A percentile compares a stretch with the other conserved stretches of the same genome.
Evolutionary conservation across 2,113 vertebrate species (phyloP).

Genomic region (Pheucticus melanocephalus): DNA sequence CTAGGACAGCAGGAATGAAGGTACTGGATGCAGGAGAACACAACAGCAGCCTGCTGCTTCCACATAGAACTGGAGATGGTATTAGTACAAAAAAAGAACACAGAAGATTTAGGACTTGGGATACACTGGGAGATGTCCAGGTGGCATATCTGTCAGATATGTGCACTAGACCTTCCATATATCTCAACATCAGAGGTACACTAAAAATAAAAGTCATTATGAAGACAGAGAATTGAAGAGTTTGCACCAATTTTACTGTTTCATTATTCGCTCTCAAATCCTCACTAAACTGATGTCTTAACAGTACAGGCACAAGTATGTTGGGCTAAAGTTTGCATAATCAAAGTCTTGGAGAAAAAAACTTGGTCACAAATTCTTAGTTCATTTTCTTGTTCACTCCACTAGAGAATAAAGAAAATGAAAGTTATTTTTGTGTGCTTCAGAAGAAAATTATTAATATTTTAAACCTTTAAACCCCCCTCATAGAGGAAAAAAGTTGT

Average conservation of each 20-base stretch:
- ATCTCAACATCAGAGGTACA: not conserved
- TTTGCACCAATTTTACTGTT: not conserved
- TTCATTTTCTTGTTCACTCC: not conserved
- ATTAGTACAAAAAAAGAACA: not conserved
- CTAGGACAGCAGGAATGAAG: not conserved
- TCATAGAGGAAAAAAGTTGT: not conserved
- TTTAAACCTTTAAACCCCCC: not conserved
- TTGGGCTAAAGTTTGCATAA: not conserved
- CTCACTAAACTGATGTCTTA: not conserved
- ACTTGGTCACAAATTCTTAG: not conserved
- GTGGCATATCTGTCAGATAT: not conserved
- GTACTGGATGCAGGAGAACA: not conserved
- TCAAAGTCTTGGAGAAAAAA: not conserved
- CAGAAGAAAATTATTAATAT: not conserved
- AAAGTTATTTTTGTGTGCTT: not conserved
- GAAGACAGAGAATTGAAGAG: not conserved
- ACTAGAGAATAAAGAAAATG: not conserved
- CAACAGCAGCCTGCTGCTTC: not conserved
- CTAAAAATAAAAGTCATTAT: not conserved
- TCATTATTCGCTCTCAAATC: not conserved
- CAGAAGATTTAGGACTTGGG: not conserved
- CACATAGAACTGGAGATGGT: not conserved
- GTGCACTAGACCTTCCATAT: not conserved
- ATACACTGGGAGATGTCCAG: not conserved
- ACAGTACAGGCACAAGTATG: not conserved